A percentile compares a stretch with the other conserved stretches of the same genome.
phyloP scores from a whole-genome alignment of 1,140 invertebrate genomes.

The Brachionus plicatilis region DNA sequence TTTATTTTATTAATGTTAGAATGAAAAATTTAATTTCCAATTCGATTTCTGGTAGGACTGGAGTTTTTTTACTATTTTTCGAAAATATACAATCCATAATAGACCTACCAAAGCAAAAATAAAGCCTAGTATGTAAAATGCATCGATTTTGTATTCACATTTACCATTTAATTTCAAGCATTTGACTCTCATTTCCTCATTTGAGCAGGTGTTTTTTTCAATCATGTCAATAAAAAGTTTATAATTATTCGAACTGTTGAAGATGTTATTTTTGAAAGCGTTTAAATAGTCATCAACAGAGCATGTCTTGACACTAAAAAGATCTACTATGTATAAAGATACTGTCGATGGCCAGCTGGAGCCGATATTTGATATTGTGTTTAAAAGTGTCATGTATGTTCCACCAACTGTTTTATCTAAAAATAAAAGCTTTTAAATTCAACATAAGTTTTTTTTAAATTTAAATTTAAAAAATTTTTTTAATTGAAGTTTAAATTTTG shows the following conservation, averaged over 20 bases:
- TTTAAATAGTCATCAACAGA: not conserved
- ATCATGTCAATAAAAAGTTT: not conserved
- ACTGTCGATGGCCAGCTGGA: slow-evolving; percentile 4
- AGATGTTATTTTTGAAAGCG: not conserved
- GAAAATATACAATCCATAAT: not conserved
- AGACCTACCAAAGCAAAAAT: not conserved
- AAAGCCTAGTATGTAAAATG: not conserved
- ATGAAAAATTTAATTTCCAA: not conserved
- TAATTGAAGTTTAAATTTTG: no score
- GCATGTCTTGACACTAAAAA: not conserved
- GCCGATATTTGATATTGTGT: slow-evolving; percentile 87
- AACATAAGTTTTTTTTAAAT: slow-evolving; percentile 61
- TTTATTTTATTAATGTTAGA: not conserved
- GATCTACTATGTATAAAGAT: not conserved
- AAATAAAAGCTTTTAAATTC: not conserved
- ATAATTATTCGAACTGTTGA: not conserved
- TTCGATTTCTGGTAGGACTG: not conserved
- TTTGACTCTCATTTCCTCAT: not conserved
- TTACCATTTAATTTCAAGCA: not conserved
- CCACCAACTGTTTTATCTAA: slow-evolving; percentile 74
- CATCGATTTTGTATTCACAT: not conserved
- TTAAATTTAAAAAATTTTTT: no score
- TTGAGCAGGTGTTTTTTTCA: not conserved
- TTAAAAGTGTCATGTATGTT: slow-evolving; percentile 98
- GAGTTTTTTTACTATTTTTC: not conserved